phyloP scores from a whole-genome alignment of 2,113 vertebrate species.

The rabbit (Oryctolagus cuniculus) region mOryCun1.1 NC_091441.1:94335501-94336000 shows the following conservation, averaged over 20 bases:
- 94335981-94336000: background rate
- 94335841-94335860: too few species aligned
- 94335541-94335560: background rate
- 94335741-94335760: background rate
- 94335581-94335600: background rate
- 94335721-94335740: background rate
- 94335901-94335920: too few species aligned
- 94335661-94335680: slow-evolving; percentile 23
- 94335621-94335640: background rate
- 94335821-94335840: too few species aligned
- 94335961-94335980: background rate
- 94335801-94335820: too few species aligned
- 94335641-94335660: background rate
- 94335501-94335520: background rate
- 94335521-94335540: background rate
- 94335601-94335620: background rate
- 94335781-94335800: too few species aligned
- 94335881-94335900: too few species aligned
- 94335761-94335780: too few species aligned
- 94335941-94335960: too few species aligned
- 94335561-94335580: background rate
- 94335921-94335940: too few species aligned
- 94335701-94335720: background rate
- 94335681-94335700: slow-evolving; percentile 39
- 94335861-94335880: too few species aligned